Conservation (phyloP, 2,888 invertebrate species). For the Camptogramma bilineatum region DNA sequence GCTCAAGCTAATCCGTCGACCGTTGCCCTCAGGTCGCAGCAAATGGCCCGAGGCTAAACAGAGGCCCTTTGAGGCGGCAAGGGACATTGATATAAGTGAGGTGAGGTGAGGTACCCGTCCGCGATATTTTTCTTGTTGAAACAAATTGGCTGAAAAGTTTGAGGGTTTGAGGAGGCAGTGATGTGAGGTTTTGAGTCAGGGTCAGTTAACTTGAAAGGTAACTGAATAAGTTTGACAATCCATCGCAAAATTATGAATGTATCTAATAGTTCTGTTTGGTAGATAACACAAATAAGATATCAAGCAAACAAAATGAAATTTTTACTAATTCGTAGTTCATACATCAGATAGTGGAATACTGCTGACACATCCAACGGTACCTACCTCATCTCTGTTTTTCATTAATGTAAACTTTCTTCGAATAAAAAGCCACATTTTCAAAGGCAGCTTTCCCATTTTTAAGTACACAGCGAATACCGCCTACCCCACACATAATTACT, state of each 20-base stretch:
- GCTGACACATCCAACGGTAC: no score
- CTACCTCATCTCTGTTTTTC: not conserved
- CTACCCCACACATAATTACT: conserved; percentile 54
- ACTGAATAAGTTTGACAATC: not conserved
- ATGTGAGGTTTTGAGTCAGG: not conserved
- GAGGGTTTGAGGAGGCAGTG: not conserved
- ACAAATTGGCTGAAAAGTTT: conserved; percentile 23
- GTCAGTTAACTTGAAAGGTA: not conserved
- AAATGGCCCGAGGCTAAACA: conserved; percentile 44
- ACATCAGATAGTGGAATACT: no score
- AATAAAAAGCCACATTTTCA: conserved; percentile 8
- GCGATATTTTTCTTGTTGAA: conserved; percentile 29
- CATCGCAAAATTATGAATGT: no score
- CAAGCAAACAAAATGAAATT: no score
- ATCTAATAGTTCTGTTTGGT: no score
- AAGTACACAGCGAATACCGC: conserved; percentile 29
- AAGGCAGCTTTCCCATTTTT: conserved; percentile 13
- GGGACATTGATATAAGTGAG: conserved; percentile 42
- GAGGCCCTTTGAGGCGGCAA: conserved; percentile 40
- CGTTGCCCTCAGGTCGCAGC: conserved; percentile 40
- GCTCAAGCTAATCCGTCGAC: conserved; percentile 52
- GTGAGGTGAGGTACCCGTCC: conserved; percentile 21
- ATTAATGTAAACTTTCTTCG: not conserved
- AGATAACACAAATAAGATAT: no score
- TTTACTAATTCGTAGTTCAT: no score